These are phyloP conservation scores for Hippocampus barbouri DNA, from an alignment of 2,113 vertebrate genomes.

Conservation along the genomic window DNA sequence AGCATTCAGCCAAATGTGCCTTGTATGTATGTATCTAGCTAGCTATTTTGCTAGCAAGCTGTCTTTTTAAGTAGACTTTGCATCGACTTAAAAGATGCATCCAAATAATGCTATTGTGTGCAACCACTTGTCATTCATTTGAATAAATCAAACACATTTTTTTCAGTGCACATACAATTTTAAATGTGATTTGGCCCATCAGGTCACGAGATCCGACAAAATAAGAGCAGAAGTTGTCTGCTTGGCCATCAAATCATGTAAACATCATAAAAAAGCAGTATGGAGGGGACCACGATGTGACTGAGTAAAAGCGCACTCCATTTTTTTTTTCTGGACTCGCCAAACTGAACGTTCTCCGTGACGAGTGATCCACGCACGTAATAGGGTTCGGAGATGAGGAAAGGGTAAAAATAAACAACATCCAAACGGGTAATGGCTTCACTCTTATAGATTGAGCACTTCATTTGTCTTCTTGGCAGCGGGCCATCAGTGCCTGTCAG, in stretches of 20 bases:
- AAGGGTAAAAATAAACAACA: constrained; percentile 17
- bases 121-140: too few species aligned
- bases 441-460: constrained; percentile 40
- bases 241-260: not conserved
- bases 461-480: constrained; percentile 35
- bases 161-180: not conserved
- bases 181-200: not conserved
- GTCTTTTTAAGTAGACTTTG: too few species aligned
- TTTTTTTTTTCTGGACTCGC: constrained; percentile 3
- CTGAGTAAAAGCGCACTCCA: not conserved
- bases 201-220: not conserved
- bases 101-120: too few species aligned
- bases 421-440: constrained; percentile 19
- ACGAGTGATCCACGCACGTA: constrained; percentile 24
- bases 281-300: not conserved
- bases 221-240: not conserved
- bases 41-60: too few species aligned
- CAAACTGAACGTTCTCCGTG: constrained; percentile 8
- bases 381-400: constrained; percentile 1
- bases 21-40: too few species aligned
- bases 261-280: not conserved
- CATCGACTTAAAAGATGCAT: too few species aligned
- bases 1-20: not conserved
- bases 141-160: too few species aligned
- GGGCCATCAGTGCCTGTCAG: constrained; percentile 47